Conservation (phyloP, 2,797 vertebrate species). For the Tapera naevia region DNA sequence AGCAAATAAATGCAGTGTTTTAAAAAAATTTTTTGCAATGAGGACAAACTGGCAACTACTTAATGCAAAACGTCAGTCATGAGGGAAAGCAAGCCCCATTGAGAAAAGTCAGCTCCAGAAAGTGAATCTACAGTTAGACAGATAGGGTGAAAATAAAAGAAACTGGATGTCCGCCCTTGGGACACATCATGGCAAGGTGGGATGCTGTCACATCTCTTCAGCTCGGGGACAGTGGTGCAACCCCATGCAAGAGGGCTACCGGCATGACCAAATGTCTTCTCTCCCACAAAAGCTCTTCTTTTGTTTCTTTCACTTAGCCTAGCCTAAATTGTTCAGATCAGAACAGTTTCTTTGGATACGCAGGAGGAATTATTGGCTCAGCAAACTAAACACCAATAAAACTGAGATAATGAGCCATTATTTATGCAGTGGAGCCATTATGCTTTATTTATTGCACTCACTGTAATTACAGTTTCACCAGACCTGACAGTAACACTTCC, state of each 20-base stretch:
- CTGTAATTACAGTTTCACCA: constrained; percentile 60
- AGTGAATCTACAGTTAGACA: background rate
- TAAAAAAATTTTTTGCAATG: background rate
- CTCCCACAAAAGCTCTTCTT: background rate
- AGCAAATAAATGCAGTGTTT: background rate
- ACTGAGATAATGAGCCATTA: constrained; percentile 50
- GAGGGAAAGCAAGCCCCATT: background rate
- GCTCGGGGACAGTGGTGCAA: background rate
- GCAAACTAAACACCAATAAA: constrained; percentile 46
- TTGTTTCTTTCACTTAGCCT: background rate
- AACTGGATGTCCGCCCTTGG: background rate
- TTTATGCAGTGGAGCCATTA: constrained; percentile 54
- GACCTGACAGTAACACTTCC: constrained; percentile 28
- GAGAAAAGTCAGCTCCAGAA: background rate
- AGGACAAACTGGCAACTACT: background rate
- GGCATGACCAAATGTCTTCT: background rate
- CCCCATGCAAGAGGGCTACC: background rate
- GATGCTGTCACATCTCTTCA: background rate
- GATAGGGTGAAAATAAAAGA: background rate
- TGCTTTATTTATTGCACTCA: constrained; percentile 58
- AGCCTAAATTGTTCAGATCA: background rate
- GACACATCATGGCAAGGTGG: background rate
- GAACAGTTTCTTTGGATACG: background rate
- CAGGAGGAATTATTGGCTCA: constrained; percentile 21
- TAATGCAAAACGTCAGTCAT: background rate